phyloP scores from a whole-genome alignment of 2,113 vertebrate genomes.

The Lampris megalopsis region DNA sequence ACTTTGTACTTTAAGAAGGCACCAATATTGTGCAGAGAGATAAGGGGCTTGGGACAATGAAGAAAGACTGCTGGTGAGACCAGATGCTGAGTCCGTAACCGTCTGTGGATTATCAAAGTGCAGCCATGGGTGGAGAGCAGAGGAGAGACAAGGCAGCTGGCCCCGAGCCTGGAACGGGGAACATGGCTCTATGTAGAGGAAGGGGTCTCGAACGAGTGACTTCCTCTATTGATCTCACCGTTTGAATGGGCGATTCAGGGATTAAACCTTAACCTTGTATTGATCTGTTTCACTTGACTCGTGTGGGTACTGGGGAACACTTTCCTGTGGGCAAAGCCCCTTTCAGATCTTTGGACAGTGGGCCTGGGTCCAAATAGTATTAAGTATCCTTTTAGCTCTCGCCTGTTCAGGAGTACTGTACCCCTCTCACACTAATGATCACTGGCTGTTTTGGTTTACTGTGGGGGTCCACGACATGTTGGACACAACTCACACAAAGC shows the following conservation, averaged over 20 bases:
- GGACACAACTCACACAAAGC: no score
- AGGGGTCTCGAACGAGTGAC: slow-evolving; percentile 64
- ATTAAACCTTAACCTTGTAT: slow-evolving; percentile 73
- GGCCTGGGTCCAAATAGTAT: neutral
- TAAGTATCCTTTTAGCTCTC: no score
- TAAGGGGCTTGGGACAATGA: slow-evolving; percentile 59
- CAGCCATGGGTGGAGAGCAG: slow-evolving; percentile 51
- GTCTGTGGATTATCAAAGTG: slow-evolving; percentile 62
- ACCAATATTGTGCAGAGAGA: slow-evolving; percentile 45
- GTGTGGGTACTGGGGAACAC: slow-evolving; percentile 12
- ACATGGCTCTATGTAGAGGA: slow-evolving; percentile 52
- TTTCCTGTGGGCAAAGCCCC: slow-evolving; percentile 8
- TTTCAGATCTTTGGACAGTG: slow-evolving; percentile 8
- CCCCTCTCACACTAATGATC: no score
- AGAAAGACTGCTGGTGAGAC: slow-evolving; percentile 35
- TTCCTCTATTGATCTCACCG: slow-evolving; percentile 72
- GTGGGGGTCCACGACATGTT: no score
- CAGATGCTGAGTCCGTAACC: slow-evolving; percentile 34
- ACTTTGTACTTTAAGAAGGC: slow-evolving; percentile 48
- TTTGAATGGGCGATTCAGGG: slow-evolving; percentile 61
- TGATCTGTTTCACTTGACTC: slow-evolving; percentile 53
- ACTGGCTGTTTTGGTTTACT: no score
- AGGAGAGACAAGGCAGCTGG: slow-evolving; percentile 25
- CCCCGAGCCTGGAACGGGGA: slow-evolving; percentile 44
- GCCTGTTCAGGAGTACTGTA: no score